These are phyloP conservation scores for Dinoponera quadriceps DNA, from an alignment of 1,140 invertebrate species.

Conservation along the genomic window DNA sequence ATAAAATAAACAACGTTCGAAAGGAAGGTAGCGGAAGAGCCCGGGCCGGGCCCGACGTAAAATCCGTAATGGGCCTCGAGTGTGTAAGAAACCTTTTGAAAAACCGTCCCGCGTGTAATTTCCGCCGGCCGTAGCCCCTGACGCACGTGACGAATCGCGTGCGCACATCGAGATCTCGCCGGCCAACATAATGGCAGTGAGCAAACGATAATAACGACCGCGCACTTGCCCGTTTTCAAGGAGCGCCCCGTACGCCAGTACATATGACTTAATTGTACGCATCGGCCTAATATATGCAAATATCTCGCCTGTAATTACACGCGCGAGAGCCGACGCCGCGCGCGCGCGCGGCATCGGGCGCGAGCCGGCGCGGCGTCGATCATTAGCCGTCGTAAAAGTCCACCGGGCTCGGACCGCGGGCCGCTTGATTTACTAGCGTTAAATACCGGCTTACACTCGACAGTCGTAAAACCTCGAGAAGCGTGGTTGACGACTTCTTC, in stretches of 20 bases:
- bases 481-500: conserved; percentile 47
- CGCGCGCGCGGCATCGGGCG: neutral
- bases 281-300: conserved; percentile 41
- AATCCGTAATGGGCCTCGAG: neutral
- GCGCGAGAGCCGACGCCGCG: conserved; percentile 11
- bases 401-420: neutral
- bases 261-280: conserved; percentile 23
- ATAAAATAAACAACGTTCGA: no score
- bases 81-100: neutral
- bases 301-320: conserved; percentile 39
- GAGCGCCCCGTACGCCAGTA: neutral
- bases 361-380: conserved; percentile 25
- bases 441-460: conserved; percentile 43
- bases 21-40: no score
- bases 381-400: conserved; percentile 53
- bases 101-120: neutral
- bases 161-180: conserved; percentile 17
- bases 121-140: neutral
- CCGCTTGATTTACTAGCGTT: conserved; percentile 53
- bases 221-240: neutral
- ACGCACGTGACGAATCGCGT: conserved; percentile 18
- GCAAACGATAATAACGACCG: conserved; percentile 29
- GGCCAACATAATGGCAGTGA: conserved; percentile 22
- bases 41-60: neutral
- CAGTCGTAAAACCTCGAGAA: conserved; percentile 31